These are phyloP conservation scores for Pseudorhombus dupliciocellatus DNA, from an alignment of 2,113 vertebrate genomes.

Conservation along the genomic window DNA sequence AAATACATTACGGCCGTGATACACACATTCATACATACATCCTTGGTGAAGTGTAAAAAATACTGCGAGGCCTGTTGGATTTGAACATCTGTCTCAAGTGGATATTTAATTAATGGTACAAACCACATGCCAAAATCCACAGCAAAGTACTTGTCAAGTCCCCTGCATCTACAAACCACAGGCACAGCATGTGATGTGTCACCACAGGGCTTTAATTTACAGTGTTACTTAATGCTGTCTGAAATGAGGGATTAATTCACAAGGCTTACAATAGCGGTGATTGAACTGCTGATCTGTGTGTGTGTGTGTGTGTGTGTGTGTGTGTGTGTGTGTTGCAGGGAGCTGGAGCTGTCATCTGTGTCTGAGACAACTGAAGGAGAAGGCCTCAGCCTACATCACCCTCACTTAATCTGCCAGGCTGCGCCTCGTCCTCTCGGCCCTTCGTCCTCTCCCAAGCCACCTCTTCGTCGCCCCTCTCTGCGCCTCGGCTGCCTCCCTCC, in stretches of 20 bases:
- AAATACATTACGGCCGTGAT: neutral
- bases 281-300: slow-evolving; percentile 58
- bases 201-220: slow-evolving; percentile 70
- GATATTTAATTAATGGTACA: slow-evolving; percentile 68
- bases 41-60: slow-evolving; percentile 15
- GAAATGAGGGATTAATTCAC: slow-evolving; percentile 67
- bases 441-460: slow-evolving; percentile 45
- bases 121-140: slow-evolving; percentile 51
- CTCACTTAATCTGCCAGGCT: slow-evolving; percentile 85
- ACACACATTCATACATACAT: neutral
- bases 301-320: slow-evolving; percentile 42
- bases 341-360: slow-evolving; percentile 97
- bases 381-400: slow-evolving; percentile 95
- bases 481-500: slow-evolving; percentile 29
- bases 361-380: slow-evolving; percentile 94
- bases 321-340: slow-evolving; percentile 76
- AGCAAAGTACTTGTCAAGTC: slow-evolving; percentile 65
- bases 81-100: slow-evolving; percentile 39
- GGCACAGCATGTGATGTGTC: slow-evolving; percentile 60
- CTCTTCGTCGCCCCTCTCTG: slow-evolving; percentile 31
- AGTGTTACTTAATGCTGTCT: slow-evolving; percentile 61
- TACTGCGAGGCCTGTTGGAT: slow-evolving; percentile 12
- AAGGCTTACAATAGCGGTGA: slow-evolving; percentile 63
- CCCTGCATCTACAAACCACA: slow-evolving; percentile 37
- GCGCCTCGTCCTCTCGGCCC: slow-evolving; percentile 61